A percentile compares a stretch with the other conserved stretches of the same genome.
phyloP scores from a whole-genome alignment of 2,113 vertebrate genomes.

The Macquaria ambigua region DNA sequence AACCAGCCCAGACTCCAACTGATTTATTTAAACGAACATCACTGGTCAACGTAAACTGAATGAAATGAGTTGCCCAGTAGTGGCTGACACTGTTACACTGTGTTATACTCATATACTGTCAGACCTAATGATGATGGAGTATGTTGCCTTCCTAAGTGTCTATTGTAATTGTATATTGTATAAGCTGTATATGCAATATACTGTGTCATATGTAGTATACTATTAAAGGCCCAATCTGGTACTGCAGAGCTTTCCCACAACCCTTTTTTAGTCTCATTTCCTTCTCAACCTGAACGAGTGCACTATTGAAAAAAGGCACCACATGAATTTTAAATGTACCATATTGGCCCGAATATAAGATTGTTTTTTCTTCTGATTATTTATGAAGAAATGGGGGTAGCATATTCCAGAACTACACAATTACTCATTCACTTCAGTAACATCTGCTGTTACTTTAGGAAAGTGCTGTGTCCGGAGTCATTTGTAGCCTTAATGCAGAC shows the following conservation, averaged over 20 bases:
- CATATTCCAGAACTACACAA: background rate
- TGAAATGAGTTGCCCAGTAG: slow-evolving; percentile 9
- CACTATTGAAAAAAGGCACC: background rate
- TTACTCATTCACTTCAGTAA: background rate
- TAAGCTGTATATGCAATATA: slow-evolving; percentile 48
- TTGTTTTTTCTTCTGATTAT: background rate
- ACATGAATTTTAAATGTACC: background rate
- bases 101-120: slow-evolving; percentile 53
- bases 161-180: slow-evolving; percentile 39
- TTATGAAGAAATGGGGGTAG: background rate
- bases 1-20: background rate
- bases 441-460: background rate
- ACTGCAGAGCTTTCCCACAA: background rate
- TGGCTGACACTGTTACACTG: slow-evolving; percentile 67
- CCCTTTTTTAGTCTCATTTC: background rate
- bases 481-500: background rate
- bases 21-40: background rate
- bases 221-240: slow-evolving; percentile 53
- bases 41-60: slow-evolving; percentile 10
- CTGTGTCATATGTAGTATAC: slow-evolving; percentile 35
- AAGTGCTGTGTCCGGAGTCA: background rate
- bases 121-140: slow-evolving; percentile 51
- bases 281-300: slow-evolving; percentile 6
- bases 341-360: slow-evolving; percentile 8
- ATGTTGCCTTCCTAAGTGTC: slow-evolving; percentile 67